These are phyloP conservation scores for Formica exsecta DNA, from an alignment of 1,140 invertebrate genomes.

Conservation along the genomic window DNA sequence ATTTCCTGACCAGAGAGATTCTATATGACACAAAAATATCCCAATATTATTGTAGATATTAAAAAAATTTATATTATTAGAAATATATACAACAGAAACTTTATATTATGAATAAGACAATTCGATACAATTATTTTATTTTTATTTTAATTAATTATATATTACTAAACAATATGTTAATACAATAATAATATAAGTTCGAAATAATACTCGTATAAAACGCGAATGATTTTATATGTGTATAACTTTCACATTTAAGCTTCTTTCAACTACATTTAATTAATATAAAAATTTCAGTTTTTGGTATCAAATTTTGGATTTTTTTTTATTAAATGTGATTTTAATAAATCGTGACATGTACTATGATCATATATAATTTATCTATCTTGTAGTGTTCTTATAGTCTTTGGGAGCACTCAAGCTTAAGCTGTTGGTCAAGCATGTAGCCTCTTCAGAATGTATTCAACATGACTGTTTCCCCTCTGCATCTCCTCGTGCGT, in stretches of 20 bases:
- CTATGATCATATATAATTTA: background rate
- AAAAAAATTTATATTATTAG: background rate
- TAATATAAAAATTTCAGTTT: background rate
- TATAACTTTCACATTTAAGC: background rate
- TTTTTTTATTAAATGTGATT: background rate
- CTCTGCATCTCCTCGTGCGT: slow-evolving; percentile 18
- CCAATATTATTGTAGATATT: background rate
- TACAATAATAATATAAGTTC: background rate
- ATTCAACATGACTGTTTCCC: slow-evolving; percentile 45
- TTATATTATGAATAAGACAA: background rate
- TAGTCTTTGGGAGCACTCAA: slow-evolving; percentile 32
- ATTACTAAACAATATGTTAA: background rate
- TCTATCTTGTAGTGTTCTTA: background rate
- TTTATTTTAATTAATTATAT: background rate
- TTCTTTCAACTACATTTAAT: background rate
- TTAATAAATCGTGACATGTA: background rate
- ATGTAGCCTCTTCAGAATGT: slow-evolving; percentile 48
- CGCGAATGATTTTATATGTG: background rate
- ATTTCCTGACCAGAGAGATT: background rate
- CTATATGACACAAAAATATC: background rate
- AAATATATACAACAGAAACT: background rate
- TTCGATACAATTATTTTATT: background rate
- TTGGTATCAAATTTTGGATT: background rate
- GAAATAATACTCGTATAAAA: background rate
- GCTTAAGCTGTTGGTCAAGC: slow-evolving; percentile 57